These are phyloP conservation scores for Egretta garzetta DNA, from an alignment of 2,113 vertebrate species.

Conservation along the genomic window DNA sequence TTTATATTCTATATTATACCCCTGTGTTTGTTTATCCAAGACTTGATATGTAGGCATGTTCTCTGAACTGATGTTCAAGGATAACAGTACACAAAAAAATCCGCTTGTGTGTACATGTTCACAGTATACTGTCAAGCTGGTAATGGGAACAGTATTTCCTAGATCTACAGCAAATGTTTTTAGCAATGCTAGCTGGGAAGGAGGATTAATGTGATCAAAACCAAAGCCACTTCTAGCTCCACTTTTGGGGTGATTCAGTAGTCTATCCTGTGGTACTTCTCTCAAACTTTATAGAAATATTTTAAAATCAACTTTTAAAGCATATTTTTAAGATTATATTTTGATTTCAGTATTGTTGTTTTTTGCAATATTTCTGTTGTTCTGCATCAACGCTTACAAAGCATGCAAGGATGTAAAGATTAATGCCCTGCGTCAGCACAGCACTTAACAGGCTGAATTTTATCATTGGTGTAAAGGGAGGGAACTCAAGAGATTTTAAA, in stretches of 20 bases:
- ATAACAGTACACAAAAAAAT: neutral
- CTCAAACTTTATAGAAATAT: neutral
- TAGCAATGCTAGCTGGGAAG: neutral
- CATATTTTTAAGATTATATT: neutral
- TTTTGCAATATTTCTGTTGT: neutral
- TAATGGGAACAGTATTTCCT: neutral
- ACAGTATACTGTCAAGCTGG: neutral
- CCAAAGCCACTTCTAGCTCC: fast-evolving
- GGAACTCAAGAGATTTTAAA: neutral
- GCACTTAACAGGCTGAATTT: neutral
- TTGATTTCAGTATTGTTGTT: neutral
- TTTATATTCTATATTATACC: neutral
- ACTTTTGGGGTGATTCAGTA: neutral
- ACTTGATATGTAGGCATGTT: neutral
- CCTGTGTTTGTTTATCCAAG: neutral
- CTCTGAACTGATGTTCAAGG: neutral
- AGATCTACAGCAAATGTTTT: neutral
- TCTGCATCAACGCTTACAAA: neutral
- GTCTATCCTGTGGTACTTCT: neutral
- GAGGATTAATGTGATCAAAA: neutral
- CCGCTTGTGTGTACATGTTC: neutral
- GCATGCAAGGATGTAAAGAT: neutral
- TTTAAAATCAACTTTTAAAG: neutral
- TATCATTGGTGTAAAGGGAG: neutral
- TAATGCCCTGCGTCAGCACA: neutral